phyloP scores from a whole-genome alignment of 2,797 vertebrate species.

The Morelia viridis region DNA sequence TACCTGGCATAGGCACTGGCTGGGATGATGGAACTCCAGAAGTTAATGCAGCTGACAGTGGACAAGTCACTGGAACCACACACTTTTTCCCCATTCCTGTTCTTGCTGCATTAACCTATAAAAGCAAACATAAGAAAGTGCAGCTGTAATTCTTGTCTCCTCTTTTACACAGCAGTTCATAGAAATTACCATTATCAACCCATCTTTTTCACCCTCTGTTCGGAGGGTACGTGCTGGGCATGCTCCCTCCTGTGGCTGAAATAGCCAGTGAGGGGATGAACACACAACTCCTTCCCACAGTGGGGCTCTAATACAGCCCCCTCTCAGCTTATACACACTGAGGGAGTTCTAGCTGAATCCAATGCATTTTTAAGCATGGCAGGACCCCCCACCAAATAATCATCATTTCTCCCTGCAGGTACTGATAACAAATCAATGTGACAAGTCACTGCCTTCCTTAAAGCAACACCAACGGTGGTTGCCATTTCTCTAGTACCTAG shows the following conservation, averaged over 20 bases:
- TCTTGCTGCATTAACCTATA: slow-evolving; percentile 80
- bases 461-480: background rate
- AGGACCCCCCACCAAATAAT: background rate
- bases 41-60: slow-evolving; percentile 75
- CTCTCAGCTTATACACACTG: too few relatives aligned
- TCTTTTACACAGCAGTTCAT: rapidly evolving
- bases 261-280: background rate
- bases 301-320: background rate
- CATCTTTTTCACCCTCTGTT: background rate
- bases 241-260: slow-evolving; percentile 15
- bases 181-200: background rate
- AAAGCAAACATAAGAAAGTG: slow-evolving; percentile 63
- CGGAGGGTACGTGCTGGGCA: background rate
- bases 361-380: background rate
- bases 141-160: slow-evolving; percentile 32
- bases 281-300: rapidly evolving
- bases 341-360: background rate
- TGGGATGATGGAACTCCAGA: slow-evolving; percentile 70
- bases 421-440: background rate
- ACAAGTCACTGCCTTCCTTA: background rate
- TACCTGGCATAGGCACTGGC: slow-evolving; percentile 72
- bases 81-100: slow-evolving; percentile 73
- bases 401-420: background rate
- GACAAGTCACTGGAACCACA: slow-evolving; percentile 76
- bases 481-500: background rate